Evolutionary conservation across 2,888 invertebrate species (phyloP), one percentile per base, ranked within the genome.

Genomic region (Omphaloscelis lunosa): DNA sequence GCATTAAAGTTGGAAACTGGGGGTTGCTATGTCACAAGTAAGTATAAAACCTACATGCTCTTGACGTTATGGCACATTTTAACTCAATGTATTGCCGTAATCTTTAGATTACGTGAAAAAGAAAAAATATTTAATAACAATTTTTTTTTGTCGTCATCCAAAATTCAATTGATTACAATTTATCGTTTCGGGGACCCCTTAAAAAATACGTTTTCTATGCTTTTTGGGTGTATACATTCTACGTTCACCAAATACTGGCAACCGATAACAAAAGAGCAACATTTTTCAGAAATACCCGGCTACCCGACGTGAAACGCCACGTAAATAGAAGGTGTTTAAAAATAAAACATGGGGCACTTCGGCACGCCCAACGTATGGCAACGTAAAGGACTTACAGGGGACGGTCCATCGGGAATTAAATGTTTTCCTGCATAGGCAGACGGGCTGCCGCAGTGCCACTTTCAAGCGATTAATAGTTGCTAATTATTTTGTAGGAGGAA

Each of bases 281-380:
- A 53, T 72, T 71, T 72, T 80, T 34, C 51, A 45, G 29, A 62
- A 83, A 79, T 45, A 53, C 77, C 15, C 15, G 11, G n/a, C 34
- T 29, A 61, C 63, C 34, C 41, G 53, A 58, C n/a, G 58, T 27
- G 41, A 45, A 59, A 48, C 6, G 15, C 58, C 29, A 45, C 70
- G 48, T 72, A 73, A 69, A 83, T 86, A 77, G 67, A 70, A 41
- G 59, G 53, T 83, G 45, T 72, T 86, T 78, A 74, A 78, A 77
- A 83, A 84, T 79, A 79, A 68, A 86, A 73, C 62, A 83, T 62
- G 72, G 61, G 58, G 51, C 66, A 69, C 77, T 72, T 39, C 12
- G 12, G 53, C 59, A 45, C 20, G 12, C 51, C 68, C 39, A 15
- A 53, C 59, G 59, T 41, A 61, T 59, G 68, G 72, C 58, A 59